A percentile compares a stretch with the other conserved stretches of the same genome.
Evolutionary conservation across 2,888 invertebrate genomes (phyloP).

Genomic region (Eupeodes latifasciatus): DNA sequence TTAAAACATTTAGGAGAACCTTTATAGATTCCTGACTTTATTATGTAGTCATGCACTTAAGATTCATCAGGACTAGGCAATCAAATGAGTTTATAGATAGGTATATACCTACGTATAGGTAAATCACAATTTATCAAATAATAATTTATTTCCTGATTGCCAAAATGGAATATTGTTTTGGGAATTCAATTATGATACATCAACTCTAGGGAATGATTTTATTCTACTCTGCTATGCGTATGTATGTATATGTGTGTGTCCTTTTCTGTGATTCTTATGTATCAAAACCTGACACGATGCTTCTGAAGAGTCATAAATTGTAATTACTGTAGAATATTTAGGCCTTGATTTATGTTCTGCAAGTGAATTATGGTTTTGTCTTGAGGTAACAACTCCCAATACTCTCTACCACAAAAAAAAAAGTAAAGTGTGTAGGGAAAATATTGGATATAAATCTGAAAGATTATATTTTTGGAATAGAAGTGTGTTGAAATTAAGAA

Average conservation of each 20-base stretch:
- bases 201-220: neutral
- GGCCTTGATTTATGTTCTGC: slow-evolving; percentile 27
- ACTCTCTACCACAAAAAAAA: neutral
- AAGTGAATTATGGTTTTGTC: slow-evolving; percentile 26
- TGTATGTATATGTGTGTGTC: neutral
- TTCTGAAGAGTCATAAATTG: slow-evolving; percentile 31
- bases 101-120: neutral
- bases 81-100: neutral
- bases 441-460: too few species aligned
- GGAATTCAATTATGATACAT: slow-evolving; percentile 33
- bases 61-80: neutral
- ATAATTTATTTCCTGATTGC: slow-evolving; percentile 32
- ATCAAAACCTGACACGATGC: slow-evolving; percentile 18
- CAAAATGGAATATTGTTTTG: slow-evolving; percentile 31
- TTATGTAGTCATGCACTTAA: neutral
- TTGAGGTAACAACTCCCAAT: slow-evolving; percentile 5
- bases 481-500: neutral
- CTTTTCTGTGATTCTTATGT: slow-evolving; percentile 9
- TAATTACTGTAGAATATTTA: slow-evolving; percentile 21
- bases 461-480: neutral
- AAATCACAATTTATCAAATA: neutral
- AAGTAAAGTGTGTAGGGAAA: neutral
- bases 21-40: too few species aligned
- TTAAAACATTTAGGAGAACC: too few species aligned
- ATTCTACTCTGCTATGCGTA: too few species aligned